Evolutionary conservation across 2,888 invertebrate genomes (phyloP).

Genomic region (Drosophila setosimentum): DNA sequence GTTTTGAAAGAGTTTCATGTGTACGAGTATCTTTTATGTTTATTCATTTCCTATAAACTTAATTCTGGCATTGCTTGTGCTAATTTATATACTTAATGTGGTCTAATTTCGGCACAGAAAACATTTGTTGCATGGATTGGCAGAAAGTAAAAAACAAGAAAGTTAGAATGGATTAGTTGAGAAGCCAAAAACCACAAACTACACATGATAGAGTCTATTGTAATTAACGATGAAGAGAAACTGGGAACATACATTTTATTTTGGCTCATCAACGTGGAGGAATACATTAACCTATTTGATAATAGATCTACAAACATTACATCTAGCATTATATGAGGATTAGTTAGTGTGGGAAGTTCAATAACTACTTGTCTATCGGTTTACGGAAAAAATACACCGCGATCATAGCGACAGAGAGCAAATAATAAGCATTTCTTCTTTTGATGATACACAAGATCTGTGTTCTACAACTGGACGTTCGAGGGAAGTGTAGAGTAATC

Average conservation of each 20-base stretch:
- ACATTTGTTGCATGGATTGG: too few relatives aligned
- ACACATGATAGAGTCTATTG: not conserved
- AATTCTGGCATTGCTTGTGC: not conserved
- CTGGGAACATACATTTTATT: not conserved
- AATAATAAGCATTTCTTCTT: not conserved
- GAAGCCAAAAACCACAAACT: not conserved
- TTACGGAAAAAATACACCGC: not conserved
- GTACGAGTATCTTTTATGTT: not conserved
- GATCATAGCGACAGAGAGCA: too few relatives aligned
- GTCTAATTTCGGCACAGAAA: not conserved
- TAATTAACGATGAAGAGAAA: not conserved
- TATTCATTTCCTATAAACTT: not conserved
- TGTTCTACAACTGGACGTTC: not conserved
- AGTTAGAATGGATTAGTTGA: not conserved
- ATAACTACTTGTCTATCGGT: not conserved
- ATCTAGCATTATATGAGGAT: not conserved
- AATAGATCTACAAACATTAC: not conserved
- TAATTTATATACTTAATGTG: not conserved
- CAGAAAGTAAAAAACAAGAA: not conserved
- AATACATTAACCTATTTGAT: not conserved
- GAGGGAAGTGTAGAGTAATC: not conserved
- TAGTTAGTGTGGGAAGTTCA: not conserved
- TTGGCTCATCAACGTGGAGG: not conserved
- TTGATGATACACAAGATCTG: not conserved
- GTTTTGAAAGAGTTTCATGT: not conserved